These are phyloP conservation scores for Enteromius argenteus DNA, from an alignment of 2,797 vertebrate species.

Conservation along the genomic window DNA sequence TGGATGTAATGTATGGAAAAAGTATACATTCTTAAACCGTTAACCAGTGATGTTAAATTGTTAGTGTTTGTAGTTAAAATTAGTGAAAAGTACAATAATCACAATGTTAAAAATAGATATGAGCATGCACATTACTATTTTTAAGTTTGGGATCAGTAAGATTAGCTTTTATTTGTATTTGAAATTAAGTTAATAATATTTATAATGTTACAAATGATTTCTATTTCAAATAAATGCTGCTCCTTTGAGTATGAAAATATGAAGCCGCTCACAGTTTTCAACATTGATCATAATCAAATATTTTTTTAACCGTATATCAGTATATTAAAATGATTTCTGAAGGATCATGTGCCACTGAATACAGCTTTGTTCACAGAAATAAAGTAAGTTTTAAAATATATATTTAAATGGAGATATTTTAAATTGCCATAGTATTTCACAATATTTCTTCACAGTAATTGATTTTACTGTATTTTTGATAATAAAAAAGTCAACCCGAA, in stretches of 20 bases:
- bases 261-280: neutral
- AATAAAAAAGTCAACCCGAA: neutral
- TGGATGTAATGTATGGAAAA: neutral
- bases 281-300: neutral
- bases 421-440: neutral
- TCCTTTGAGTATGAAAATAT: neutral
- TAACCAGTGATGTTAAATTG: neutral
- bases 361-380: neutral
- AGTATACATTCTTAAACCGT: neutral
- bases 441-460: neutral
- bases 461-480: neutral
- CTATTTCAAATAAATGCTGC: neutral
- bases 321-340: neutral
- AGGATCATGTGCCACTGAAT: neutral
- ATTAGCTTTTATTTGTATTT: neutral
- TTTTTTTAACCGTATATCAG: neutral
- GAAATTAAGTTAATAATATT: neutral
- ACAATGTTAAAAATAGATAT: neutral
- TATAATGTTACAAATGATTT: neutral
- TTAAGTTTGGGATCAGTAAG: neutral
- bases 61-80: neutral
- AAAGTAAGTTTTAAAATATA: neutral
- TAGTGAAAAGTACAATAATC: neutral
- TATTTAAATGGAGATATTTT: neutral
- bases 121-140: neutral